These are phyloP conservation scores for Euura lappo DNA, from an alignment of 1,140 invertebrate genomes.

Conservation along the genomic window DNA sequence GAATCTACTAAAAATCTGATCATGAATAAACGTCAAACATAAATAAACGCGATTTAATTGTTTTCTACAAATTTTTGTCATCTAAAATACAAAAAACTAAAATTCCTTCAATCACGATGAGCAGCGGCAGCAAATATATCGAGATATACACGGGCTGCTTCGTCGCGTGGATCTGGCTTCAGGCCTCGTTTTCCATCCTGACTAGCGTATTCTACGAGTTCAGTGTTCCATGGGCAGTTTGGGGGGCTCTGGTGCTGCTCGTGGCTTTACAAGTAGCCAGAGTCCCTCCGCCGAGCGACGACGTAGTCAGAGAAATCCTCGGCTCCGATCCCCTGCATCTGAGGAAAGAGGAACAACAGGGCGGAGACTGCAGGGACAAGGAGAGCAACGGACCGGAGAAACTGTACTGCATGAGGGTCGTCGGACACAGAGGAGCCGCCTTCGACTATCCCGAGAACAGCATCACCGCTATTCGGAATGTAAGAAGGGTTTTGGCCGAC, in stretches of 20 bases:
- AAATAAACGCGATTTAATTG: too few species aligned
- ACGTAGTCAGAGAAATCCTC: conserved; percentile 52
- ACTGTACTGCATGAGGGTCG: conserved; percentile 58
- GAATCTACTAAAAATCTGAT: too few species aligned
- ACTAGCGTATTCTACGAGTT: conserved; percentile 42
- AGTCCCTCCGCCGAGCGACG: conserved; percentile 46
- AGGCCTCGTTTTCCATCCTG: conserved; percentile 33
- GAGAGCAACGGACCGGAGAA: conserved; percentile 34
- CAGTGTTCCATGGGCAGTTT: conserved; percentile 47
- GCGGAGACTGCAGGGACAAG: conserved; percentile 16
- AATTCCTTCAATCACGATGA: background rate
- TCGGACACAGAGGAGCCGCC: conserved; percentile 73
- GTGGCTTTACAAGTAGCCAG: conserved; percentile 35
- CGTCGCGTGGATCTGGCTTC: conserved; percentile 37
- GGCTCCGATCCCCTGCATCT: conserved; percentile 50
- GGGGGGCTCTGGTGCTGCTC: conserved; percentile 37
- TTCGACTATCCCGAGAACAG: conserved; percentile 80
- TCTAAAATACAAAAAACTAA: too few species aligned
- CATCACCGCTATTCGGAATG: conserved; percentile 71
- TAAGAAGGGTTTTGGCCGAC: conserved; percentile 47
- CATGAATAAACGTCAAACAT: too few species aligned
- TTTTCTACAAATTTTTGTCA: too few species aligned
- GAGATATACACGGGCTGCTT: background rate
- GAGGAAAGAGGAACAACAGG: conserved; percentile 29
- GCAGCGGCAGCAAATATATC: background rate